A percentile compares a stretch with the other conserved stretches of the same genome.
Conservation (phyloP, 2,113 vertebrate genomes). For the Corvus moneduloides region DNA sequence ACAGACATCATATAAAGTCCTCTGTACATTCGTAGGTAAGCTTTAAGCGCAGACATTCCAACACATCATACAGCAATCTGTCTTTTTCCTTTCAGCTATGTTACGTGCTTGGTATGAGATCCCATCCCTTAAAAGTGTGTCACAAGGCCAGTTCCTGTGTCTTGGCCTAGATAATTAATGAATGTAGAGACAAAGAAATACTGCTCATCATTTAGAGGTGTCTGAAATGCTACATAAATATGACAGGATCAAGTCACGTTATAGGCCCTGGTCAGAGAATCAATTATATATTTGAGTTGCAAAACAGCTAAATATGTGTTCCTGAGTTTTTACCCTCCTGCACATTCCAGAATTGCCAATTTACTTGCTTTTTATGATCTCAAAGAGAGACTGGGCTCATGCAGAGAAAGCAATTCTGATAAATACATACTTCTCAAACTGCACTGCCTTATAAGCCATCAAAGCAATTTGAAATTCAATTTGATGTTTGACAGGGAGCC, state of each 20-base stretch:
- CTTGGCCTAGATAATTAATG: not conserved
- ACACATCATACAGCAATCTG: not conserved
- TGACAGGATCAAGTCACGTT: not conserved
- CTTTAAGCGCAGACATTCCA: not conserved
- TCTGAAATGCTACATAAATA: not conserved
- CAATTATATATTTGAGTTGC: not conserved
- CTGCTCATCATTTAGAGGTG: not conserved
- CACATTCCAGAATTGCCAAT: constrained; percentile 6
- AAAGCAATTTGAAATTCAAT: constrained; percentile 79
- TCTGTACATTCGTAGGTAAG: accelerated
- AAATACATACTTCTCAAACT: constrained; percentile 55
- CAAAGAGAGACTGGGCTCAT: not conserved
- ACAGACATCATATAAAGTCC: not conserved
- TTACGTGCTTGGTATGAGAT: not conserved
- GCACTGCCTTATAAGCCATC: constrained; percentile 55
- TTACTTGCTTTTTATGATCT: constrained; percentile 22
- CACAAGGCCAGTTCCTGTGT: not conserved
- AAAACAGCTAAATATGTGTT: constrained; percentile 2
- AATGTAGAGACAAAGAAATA: not conserved
- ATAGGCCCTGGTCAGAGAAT: not conserved
- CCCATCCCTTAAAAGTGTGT: not conserved
- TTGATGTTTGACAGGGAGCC: constrained; percentile 70
- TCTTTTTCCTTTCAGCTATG: not conserved
- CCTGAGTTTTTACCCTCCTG: not conserved
- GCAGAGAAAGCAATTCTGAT: constrained; percentile 40